phyloP scores from a whole-genome alignment of 2,888 invertebrate genomes.

The Cactoblastis cactorum region DNA sequence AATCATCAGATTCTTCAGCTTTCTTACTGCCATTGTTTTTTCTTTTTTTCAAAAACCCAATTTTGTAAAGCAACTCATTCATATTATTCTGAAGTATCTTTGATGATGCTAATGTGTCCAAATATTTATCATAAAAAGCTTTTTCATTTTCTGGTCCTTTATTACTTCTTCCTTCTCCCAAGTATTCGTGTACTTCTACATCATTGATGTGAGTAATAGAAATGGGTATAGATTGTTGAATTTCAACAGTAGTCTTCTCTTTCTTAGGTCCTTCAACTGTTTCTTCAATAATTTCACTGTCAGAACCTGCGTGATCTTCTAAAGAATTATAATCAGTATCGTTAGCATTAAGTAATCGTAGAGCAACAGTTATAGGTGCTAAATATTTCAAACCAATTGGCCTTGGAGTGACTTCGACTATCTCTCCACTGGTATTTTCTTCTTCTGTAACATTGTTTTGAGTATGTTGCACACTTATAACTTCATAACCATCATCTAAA shows the following conservation, averaged over 20 bases:
- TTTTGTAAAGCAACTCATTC: conserved; percentile 44
- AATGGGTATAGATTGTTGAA: conserved; percentile 82
- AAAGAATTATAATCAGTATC: conserved; percentile 56
- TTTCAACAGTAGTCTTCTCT: conserved; percentile 79
- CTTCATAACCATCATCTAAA: conserved; percentile 64
- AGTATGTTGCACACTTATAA: conserved; percentile 50
- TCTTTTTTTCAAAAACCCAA: conserved; percentile 49
- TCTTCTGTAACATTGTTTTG: conserved; percentile 29
- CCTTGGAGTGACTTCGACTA: conserved; percentile 75
- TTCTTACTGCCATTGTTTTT: conserved; percentile 39
- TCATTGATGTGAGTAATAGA: conserved; percentile 73
- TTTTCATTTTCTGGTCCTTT: conserved; percentile 46
- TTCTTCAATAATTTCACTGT: conserved; percentile 58
- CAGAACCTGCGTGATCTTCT: conserved; percentile 60
- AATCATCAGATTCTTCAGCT: conserved; percentile 32
- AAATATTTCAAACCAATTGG: conserved; percentile 77
- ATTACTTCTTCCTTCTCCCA: conserved; percentile 59
- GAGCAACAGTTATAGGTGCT: conserved; percentile 80
- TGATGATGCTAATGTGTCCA: conserved; percentile 55
- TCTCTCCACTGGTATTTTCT: conserved; percentile 31
- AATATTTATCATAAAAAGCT: conserved; percentile 53
- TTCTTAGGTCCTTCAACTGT: conserved; percentile 57
- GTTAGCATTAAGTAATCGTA: conserved; percentile 72
- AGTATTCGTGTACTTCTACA: conserved; percentile 65
- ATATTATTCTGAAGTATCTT: conserved; percentile 54